These are phyloP conservation scores for Pseudobourletiella spinata DNA, from an alignment of 1,140 invertebrate species.

Conservation along the genomic window DNA sequence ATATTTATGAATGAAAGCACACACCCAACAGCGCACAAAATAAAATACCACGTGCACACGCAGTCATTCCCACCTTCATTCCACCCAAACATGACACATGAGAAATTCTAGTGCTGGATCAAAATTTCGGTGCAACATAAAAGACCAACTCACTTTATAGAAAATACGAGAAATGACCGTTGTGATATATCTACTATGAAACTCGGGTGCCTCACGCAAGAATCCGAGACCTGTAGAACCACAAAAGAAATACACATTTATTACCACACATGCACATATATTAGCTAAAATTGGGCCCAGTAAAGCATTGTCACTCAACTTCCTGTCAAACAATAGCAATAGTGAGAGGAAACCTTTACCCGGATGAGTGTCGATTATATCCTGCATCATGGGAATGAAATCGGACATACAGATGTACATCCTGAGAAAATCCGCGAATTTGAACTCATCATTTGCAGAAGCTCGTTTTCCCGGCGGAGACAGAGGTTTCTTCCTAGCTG, in stretches of 20 bases:
- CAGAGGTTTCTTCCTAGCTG: conserved; percentile 45
- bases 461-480: conserved; percentile 44
- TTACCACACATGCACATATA: no score
- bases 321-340: no score
- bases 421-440: conserved; percentile 1
- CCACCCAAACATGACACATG: no score
- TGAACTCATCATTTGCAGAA: conserved; percentile 56
- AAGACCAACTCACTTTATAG: conserved; percentile 49
- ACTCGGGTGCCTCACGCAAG: conserved; percentile 93
- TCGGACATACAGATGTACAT: conserved; percentile 47
- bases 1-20: no score
- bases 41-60: no score
- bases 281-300: no score
- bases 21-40: no score
- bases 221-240: conserved; percentile 59
- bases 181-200: conserved; percentile 64
- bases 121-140: no score
- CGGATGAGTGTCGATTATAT: conserved; percentile 98
- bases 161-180: conserved; percentile 91
- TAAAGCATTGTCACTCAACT: no score
- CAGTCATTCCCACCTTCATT: background rate
- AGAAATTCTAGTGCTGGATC: no score
- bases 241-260: no score
- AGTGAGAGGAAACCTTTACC: no score
- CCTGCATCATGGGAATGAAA: conserved; percentile 86